Evolutionary conservation across 2,797 vertebrate species (phyloP), one percentile per base, ranked within the genome.

Genomic region (Cirrhinus molitorella): DNA sequence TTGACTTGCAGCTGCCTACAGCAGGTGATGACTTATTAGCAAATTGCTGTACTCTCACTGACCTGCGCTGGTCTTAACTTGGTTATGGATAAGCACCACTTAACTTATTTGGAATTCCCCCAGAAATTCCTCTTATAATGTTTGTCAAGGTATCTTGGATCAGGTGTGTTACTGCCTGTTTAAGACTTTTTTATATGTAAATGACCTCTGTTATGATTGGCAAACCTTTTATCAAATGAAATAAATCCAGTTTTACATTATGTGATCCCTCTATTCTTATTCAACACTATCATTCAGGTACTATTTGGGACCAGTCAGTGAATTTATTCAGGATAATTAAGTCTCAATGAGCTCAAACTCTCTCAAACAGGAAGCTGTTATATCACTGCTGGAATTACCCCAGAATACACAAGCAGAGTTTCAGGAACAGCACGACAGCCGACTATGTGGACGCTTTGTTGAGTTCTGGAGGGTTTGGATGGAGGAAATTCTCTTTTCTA

Each of bases 401-500:
- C 71, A 83, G 40, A 79, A 61, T 9, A 65, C 61, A 70, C 79
- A 79, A 34, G 57, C 70, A 77, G 45, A 80, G 55, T 11, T 66
- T 57, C 25, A 66, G 59, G 23, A 76, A 65, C 55, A 47, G 88
- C 86, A 83, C 53, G 40, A 85, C 59, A 86, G 70, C 16, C 49
- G 14, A 71, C 81, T 83, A 23, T 34, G 23, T 51, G 23, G 51
- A 63, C 8, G 21, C 47, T 85, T 68, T 59, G 73, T 61, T 84
- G 71, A 59, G 23, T 57, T 87, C 34, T 75, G 63, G 40, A 66
- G 28, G 47, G 67, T 85, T 47, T 75, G 63, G 65, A 76, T 82
- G 25, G 34, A 91, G 89, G 88, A 91, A 91, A 91, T 91, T 88
- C 88, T 89, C 31, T 86, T 89, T 91, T 89, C 88, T 86, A 87